Evolutionary conservation across 2,888 invertebrate species (phyloP).

Genomic region (Julus scanicus): DNA sequence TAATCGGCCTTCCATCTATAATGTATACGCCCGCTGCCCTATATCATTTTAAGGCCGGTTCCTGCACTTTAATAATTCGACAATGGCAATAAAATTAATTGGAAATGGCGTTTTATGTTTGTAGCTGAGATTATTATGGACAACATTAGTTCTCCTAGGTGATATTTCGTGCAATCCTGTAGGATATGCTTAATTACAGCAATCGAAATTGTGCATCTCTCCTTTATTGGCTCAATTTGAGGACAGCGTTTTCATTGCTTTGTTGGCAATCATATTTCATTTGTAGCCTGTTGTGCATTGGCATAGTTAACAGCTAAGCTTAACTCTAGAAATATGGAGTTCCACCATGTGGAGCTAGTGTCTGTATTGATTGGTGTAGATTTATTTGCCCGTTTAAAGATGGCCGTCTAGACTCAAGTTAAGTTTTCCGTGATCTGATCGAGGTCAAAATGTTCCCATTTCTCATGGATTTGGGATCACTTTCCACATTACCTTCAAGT

Average conservation of each 20-base stretch:
- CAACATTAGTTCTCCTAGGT: constrained; percentile 1
- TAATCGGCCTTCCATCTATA: constrained; percentile 39
- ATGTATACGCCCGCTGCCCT: background rate
- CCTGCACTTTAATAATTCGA: constrained; percentile 26
- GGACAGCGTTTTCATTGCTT: background rate
- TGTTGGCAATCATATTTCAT: background rate
- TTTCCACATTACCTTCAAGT: too few species aligned
- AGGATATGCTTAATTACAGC: constrained; percentile 24
- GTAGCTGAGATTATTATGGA: background rate
- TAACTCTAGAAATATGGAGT: too few species aligned
- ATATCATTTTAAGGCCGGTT: background rate
- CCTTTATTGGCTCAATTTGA: constrained; percentile 5
- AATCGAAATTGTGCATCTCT: constrained; percentile 1
- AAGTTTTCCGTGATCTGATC: too few species aligned
- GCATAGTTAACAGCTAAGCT: background rate
- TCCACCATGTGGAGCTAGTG: too few species aligned
- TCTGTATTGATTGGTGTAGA: too few species aligned
- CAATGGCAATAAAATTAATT: constrained; percentile 19
- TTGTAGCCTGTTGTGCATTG: background rate
- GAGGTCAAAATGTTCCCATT: too few species aligned
- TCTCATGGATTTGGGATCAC: too few species aligned
- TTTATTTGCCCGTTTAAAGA: background rate
- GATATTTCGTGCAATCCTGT: constrained; percentile 21
- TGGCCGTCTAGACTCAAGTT: too few species aligned
- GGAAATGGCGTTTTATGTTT: constrained; percentile 23